A percentile compares a stretch with the other conserved stretches of the same genome.
Evolutionary conservation across 2,888 invertebrate genomes (phyloP).

Genomic region (Euplexia lucipara): DNA sequence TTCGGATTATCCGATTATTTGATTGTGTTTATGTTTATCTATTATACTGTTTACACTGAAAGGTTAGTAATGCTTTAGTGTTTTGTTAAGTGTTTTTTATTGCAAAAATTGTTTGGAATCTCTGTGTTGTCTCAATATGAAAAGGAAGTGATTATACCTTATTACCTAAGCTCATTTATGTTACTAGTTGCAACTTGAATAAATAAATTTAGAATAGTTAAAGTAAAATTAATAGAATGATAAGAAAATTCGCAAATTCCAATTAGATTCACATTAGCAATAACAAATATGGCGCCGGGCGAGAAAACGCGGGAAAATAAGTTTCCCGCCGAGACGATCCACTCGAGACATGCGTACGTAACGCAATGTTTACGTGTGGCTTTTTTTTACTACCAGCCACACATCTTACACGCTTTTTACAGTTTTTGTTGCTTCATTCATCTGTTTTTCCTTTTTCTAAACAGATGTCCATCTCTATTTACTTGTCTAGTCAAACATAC

Average conservation of each 20-base stretch:
- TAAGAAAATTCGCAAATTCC: slow-evolving; percentile 68
- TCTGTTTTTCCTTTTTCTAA: slow-evolving; percentile 55
- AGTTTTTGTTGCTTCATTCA: slow-evolving; percentile 54
- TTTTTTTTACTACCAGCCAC: slow-evolving; percentile 61
- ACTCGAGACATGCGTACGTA: slow-evolving; percentile 86
- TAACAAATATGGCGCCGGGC: slow-evolving; percentile 76
- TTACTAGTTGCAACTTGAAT: too few species aligned
- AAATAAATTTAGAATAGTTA: background rate
- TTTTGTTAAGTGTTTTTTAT: slow-evolving; percentile 22
- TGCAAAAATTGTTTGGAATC: background rate
- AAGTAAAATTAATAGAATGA: background rate
- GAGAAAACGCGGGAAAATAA: slow-evolving; percentile 89
- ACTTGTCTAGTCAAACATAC: slow-evolving; percentile 35
- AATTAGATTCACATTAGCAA: slow-evolving; percentile 82
- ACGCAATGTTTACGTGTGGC: slow-evolving; percentile 82
- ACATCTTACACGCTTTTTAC: slow-evolving; percentile 57
- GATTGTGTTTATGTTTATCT: slow-evolving; percentile 64
- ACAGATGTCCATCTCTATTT: slow-evolving; percentile 38
- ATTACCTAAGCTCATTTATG: background rate
- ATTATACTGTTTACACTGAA: slow-evolving; percentile 40
- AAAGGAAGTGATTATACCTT: background rate
- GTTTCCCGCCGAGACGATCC: slow-evolving; percentile 85
- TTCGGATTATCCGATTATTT: slow-evolving; percentile 78
- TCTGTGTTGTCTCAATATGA: background rate
- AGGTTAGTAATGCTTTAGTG: slow-evolving; percentile 41